Evolutionary conservation across 2,888 invertebrate genomes (phyloP).

Genomic region (Synanthedon formicaeformis): DNA sequence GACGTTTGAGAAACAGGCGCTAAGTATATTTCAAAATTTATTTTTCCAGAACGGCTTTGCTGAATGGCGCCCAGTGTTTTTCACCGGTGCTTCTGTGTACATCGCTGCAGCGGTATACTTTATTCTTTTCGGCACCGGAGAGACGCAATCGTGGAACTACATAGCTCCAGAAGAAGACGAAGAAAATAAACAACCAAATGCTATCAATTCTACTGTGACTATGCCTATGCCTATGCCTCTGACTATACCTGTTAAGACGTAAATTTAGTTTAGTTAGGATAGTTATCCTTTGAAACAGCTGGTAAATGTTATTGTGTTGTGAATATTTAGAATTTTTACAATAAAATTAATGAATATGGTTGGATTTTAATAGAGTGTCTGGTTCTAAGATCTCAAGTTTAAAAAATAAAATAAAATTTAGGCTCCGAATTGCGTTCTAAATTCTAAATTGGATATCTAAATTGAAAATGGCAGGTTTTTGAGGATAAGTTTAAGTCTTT

Average conservation of each 20-base stretch:
- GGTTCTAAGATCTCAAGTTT: no score
- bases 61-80: constrained; percentile 81
- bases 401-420: no score
- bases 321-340: no score
- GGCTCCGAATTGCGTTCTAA: no score
- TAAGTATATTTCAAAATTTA: not conserved
- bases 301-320: no score
- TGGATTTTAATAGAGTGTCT: no score
- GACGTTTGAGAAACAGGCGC: no score
- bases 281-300: no score
- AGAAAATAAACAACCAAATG: constrained; percentile 34
- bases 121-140: constrained; percentile 77
- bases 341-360: no score
- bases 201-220: constrained; percentile 29
- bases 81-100: constrained; percentile 78
- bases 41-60: constrained; percentile 77
- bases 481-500: no score
- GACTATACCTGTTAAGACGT: constrained; percentile 48
- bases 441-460: no score
- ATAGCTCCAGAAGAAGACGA: constrained; percentile 38
- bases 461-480: no score
- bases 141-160: constrained; percentile 80
- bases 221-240: constrained; percentile 36
- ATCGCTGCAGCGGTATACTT: constrained; percentile 77
- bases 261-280: constrained; percentile 13